A percentile compares a stretch with the other conserved stretches of the same genome.
These are phyloP conservation scores for Melanargia galathea DNA, from an alignment of 2,888 invertebrate genomes.

Conservation along the genomic window DNA sequence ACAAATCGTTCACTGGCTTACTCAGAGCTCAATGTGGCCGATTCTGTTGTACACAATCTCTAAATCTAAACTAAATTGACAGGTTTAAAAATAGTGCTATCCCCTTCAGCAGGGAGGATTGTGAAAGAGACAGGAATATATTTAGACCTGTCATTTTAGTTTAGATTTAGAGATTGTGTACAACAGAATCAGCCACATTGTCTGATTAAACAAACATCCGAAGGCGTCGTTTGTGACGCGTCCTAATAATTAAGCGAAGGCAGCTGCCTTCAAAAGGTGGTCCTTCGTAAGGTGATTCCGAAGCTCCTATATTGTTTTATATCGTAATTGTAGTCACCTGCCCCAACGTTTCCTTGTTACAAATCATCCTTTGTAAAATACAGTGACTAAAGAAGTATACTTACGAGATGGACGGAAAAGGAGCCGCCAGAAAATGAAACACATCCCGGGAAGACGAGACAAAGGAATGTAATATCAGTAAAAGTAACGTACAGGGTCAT, in stretches of 20 bases:
- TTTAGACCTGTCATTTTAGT: too few species aligned
- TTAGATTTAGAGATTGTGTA: too few species aligned
- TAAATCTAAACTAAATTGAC: too few species aligned
- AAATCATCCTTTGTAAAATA: conserved; percentile 41
- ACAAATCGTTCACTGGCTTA: not conserved
- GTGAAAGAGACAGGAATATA: too few species aligned
- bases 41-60: too few species aligned
- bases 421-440: not conserved
- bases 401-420: not conserved
- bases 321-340: conserved; percentile 70
- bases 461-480: too few species aligned
- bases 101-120: too few species aligned
- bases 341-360: conserved; percentile 49
- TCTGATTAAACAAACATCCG: conserved; percentile 59
- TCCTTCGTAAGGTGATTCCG: conserved; percentile 48
- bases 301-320: conserved; percentile 50
- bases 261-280: conserved; percentile 60
- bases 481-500: too few species aligned
- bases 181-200: too few species aligned
- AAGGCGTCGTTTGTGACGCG: conserved; percentile 69
- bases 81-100: too few species aligned
- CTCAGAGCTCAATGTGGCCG: too few species aligned
- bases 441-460: too few species aligned
- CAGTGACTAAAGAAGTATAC: conserved; percentile 1
- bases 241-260: conserved; percentile 55